Base-by-base conservation (phyloP, 2,797 vertebrate genomes). In the Sparus aurata region DNA sequence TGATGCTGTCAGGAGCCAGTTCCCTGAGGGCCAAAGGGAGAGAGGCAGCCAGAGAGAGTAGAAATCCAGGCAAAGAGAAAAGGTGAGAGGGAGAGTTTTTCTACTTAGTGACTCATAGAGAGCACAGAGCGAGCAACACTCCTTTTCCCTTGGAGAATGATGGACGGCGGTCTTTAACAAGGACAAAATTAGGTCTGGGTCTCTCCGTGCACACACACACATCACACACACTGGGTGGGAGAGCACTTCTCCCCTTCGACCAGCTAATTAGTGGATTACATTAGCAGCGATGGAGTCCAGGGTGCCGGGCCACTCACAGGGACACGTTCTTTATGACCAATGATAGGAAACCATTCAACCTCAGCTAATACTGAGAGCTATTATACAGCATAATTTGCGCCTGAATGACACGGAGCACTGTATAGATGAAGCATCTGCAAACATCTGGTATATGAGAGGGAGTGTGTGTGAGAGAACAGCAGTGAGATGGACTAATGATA, bases 1-100 rank as follows among this genome's bases (percentile, higher is more conserved):
- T 71, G 79, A 86, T 83, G 83, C 84, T 80, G 87, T 90, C 90
- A 93, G 89, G 63, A 89, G 88, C 34, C 69, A 76, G 84, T 74
- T 87, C 91, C 89, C 90, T 0, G 53, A 69, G 73, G 88, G 79
- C 60, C 16, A n/a, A 23, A 54, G 34, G 60, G 73, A 67, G 45
- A 66, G 68, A 71, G 59, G 58, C 59, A 87, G 77, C 22, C 41
- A 80, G 76, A 62, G 67, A 80, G 77, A 84, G 71, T 66, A 54
- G 38, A 70, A 78, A 86, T 65, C 55, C 71, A 87, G 73, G 55
- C 74, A 73, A 55, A 73, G 54, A 85, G 65, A 58, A 63, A 82
- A 89, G 80, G 89, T 88, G 86, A 88, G 85, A 75, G 69, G 54
- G 25, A 77, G 71, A 71, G 47, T 78, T 68, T 74, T 77, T 78